Base-by-base conservation (phyloP, 1,140 invertebrate genomes). In the Druon quercuslanigerum region DNA sequence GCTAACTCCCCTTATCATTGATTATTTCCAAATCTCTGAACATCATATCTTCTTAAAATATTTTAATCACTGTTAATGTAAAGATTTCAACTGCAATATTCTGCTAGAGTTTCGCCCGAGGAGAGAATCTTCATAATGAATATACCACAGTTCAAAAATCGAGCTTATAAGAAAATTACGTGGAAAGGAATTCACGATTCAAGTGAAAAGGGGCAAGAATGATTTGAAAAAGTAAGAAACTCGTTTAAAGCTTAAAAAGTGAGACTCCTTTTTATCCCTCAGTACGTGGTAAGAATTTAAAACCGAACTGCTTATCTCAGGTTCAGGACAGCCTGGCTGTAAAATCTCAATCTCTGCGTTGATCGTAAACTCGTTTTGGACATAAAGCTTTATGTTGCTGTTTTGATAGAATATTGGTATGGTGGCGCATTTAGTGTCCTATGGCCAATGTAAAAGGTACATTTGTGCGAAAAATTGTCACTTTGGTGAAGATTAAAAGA, bases 271-370 rank as follows among this genome's bases (percentile, higher is more conserved):
- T 66, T 66, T 40, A 66, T 66, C 25, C 11, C 13, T 14, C 60
- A 56, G 25, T 40, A 66, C 25, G 60, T 66, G 60, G 13, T 20
- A 20, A 2, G 25, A 66, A 66, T 66, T 66, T 16, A n/a, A 66
- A 66, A n/a, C 13, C 33, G 46, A 66, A 40, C 40, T 33, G 60
- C 40, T 66, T 66, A 66, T 66, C 60, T 25, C 60, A 66, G n/a
- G 5, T 66, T 40, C 40, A 66, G 33, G 25, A 66, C 57, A 66
- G 57, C 25, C 25, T 33, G 25, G 16, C 57, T 66, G 57, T 13
- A 66, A 66, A 66, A 66, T 66, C 57, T 66, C 57, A 66, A 66
- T 66, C 57, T 66, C 40, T 20, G 40, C 57, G 57, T 66, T 66
- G 57, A 66, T 66, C 57, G 57, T 66, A 66, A 66, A 66, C 20